Evolutionary conservation across 2,888 invertebrate species (phyloP), one percentile per base, ranked within the genome.

Genomic region (Apodemia mormo): DNA sequence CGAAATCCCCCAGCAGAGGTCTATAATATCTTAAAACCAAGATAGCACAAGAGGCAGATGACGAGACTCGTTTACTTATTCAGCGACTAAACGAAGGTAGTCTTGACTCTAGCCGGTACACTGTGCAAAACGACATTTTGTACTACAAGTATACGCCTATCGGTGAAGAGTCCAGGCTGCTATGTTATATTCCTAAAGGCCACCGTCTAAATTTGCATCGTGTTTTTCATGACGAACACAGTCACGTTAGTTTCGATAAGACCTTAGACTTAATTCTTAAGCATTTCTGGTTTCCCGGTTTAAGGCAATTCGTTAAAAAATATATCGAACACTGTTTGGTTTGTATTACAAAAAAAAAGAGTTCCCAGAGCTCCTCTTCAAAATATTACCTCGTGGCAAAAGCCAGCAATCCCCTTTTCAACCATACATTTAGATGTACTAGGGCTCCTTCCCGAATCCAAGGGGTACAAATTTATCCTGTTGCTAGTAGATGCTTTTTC

Each of bases 141-240:
- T 78, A 74, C 29, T 75, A 75, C 29, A 52, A 58, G 1, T 71
- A 67, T 14, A 33, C 14, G 7, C 68, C 73, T 0, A 64, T 71
- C 0, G 80, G 77, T 0, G 76, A 77, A 45, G 67, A 76, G 1
- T 4, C 77, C 0, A 49, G 76, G 0, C 22, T 76, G 0, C 65
- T 78, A 0, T 78, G 77, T 52, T 81, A 66, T 22, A 70, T 80
- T 0, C 78, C 80, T 0, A 79, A 75, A 30, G 79, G 78, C 1
- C 72, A 77, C 49, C 43, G 79, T 0, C 71, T 80, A 0, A 79
- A 79, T 29, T 22, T 79, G 0, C 64, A 79, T 2, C 30, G 77
- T 6, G 65, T 77, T 2, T 81, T 80, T 66, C 78, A 80, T 65
- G 68, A 73, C 30, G 70, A 72, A 43, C 69, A 71, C 61, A 52